Evolutionary conservation across 2,888 invertebrate genomes (phyloP), one percentile per base, ranked within the genome.

Genomic region (Ochropacha duplaris): DNA sequence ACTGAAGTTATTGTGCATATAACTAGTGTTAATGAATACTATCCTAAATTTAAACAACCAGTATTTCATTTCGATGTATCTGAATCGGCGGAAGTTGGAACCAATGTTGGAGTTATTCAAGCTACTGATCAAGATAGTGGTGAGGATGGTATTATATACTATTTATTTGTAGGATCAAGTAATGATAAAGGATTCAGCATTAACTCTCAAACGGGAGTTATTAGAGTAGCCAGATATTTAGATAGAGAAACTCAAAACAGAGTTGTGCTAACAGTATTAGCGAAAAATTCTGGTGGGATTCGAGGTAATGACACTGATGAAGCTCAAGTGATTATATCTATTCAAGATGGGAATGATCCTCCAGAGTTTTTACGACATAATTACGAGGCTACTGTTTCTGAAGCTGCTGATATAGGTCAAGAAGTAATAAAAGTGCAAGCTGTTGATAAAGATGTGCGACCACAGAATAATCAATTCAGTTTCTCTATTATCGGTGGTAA

Each of bases 341-440:
- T 99, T 64, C 97, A 98, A 89, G 99, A 99, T 84, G 98, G 98
- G 22, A 99, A 99, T 81, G 99, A 99, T 90, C 98, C 99, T 0
- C 99, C 99, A 0, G 97, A 97, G 82, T 99, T 99, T 82, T 86
- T 96, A n/a, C 95, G 96, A 74, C 94, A 94, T 54, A 81, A 94
- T 22, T 99, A 99, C 81, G 96, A 96, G 75, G 95, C 96, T 0
- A 94, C 94, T 61, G 94, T 99, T 22, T 96, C 96, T 0, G 99
- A 99, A 92, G 97, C 96, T 22, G 96, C 96, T 0, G 76, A 87
- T 0, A 86, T 95, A 11, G 98, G 98, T 0, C 95, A 96, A 11
- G 94, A 94, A 79, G 95, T 98, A 0, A 84, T 95, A 36, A 94
- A 95, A 34, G 97, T 99, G 0, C 95, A 96, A 79, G 99, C 99